phyloP scores from a whole-genome alignment of 2,797 vertebrate species.

The Triplophysa bombifrons region DNA sequence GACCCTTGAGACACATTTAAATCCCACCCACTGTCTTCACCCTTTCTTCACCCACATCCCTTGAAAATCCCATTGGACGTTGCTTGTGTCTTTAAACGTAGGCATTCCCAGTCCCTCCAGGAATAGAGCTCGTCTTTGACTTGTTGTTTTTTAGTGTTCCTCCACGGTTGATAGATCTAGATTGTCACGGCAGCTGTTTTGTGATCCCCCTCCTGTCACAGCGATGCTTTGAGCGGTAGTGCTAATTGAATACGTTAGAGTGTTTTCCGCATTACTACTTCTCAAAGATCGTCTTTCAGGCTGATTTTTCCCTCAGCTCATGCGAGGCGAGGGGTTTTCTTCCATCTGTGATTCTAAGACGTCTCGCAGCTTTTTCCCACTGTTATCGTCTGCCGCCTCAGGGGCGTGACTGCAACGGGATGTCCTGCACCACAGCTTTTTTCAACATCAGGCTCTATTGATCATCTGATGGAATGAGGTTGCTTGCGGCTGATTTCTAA shows the following conservation, averaged over 20 bases:
- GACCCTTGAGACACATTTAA: neutral
- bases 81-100: slow-evolving; percentile 17
- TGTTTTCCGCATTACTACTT: slow-evolving; percentile 18
- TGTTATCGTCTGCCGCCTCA: neutral
- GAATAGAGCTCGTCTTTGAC: slow-evolving; percentile 24
- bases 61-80: slow-evolving; percentile 9
- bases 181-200: slow-evolving; percentile 26
- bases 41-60: neutral
- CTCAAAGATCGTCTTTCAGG: slow-evolving; percentile 1
- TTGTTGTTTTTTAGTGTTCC: neutral
- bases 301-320: neutral
- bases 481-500: neutral
- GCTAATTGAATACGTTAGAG: slow-evolving; percentile 29
- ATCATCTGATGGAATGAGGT: slow-evolving; percentile 31
- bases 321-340: slow-evolving; percentile 21
- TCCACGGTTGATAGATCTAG: slow-evolving; percentile 17
- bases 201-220: slow-evolving; percentile 18
- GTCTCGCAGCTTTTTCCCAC: neutral
- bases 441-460: slow-evolving; percentile 34
- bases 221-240: slow-evolving; percentile 19
- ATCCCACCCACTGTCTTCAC: neutral
- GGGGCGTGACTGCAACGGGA: neutral
- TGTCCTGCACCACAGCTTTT: neutral
- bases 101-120: slow-evolving; percentile 4
- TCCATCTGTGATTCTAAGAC: neutral